Percentiles rank a stretch among this genome's conserved stretches.
Evolutionary conservation across 2,888 invertebrate genomes (phyloP).

Genomic region (Chironomus tentans): DNA sequence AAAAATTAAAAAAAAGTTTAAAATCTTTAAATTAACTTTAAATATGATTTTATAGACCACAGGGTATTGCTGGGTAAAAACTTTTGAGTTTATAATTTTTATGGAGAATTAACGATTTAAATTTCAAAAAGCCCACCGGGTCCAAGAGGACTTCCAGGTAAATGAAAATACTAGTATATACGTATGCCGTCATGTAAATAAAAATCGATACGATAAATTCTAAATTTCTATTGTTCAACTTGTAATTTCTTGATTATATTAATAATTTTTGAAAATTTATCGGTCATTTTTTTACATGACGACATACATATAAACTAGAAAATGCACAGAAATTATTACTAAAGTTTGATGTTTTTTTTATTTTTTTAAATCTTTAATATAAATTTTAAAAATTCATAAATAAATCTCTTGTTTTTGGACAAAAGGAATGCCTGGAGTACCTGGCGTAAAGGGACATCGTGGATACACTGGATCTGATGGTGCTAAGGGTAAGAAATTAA

Average conservation of each 20-base stretch:
- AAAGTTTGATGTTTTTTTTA: no score
- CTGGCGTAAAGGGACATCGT: slow-evolving; percentile 74
- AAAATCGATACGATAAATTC: no score
- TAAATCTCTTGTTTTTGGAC: slow-evolving; percentile 33
- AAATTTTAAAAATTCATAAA: no score
- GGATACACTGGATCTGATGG: slow-evolving; percentile 34
- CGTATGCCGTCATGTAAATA: no score
- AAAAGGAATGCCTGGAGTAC: slow-evolving; percentile 62
- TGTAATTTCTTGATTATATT: no score
- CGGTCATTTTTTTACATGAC: no score
- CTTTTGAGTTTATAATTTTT: background rate
- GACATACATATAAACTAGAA: no score
- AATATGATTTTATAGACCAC: background rate
- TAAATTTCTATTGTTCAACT: no score
- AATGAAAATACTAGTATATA: slow-evolving; percentile 34
- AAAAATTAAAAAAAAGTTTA: background rate
- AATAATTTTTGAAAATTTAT: no score
- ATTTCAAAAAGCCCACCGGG: slow-evolving; percentile 47
- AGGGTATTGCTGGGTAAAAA: slow-evolving; percentile 29
- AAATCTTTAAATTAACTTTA: background rate
- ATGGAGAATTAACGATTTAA: background rate
- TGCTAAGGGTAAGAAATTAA: background rate
- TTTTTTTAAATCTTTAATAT: no score
- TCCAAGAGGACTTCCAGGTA: slow-evolving; percentile 59
- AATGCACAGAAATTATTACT: no score